Evolutionary conservation across 2,797 vertebrate species (phyloP).

Genomic region (Amblyopsis hoosieri): DNA sequence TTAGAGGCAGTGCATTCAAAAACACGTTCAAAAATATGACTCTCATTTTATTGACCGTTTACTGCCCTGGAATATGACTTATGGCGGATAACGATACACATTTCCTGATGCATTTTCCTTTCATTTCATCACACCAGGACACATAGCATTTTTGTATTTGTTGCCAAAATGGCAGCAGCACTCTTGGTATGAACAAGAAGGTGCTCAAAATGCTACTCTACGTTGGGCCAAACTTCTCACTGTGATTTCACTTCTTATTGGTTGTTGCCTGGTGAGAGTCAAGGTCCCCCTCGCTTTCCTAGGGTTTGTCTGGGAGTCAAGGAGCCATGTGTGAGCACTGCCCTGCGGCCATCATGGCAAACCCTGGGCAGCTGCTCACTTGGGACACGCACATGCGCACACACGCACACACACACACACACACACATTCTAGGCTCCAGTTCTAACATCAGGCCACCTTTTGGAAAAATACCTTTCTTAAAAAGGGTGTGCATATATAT

Average conservation of each 20-base stretch:
- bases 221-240: slow-evolving; percentile 24
- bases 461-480: slow-evolving; percentile 17
- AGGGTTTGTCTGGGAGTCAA: slow-evolving; percentile 20
- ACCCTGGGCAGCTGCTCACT: slow-evolving; percentile 46
- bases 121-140: slow-evolving; percentile 27
- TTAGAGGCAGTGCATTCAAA: slow-evolving; percentile 15
- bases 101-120: slow-evolving; percentile 30
- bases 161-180: slow-evolving; percentile 14
- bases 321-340: slow-evolving; percentile 6
- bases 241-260: slow-evolving; percentile 33
- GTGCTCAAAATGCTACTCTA: slow-evolving; percentile 5
- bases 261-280: slow-evolving; percentile 40
- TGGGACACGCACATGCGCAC: slow-evolving; percentile 28
- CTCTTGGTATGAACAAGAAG: slow-evolving; percentile 8
- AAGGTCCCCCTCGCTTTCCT: slow-evolving; percentile 19
- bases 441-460: slow-evolving; percentile 21
- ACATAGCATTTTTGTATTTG: no score
- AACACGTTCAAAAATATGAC: slow-evolving; percentile 14
- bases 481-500: background rate
- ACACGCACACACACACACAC: background rate
- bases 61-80: slow-evolving; percentile 13
- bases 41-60: slow-evolving; percentile 15
- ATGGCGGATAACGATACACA: slow-evolving; percentile 18
- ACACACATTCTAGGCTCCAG: background rate
- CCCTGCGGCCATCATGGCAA: slow-evolving; percentile 51